These are phyloP conservation scores for Panagrolaimus sp. DNA, from an alignment of 1,140 invertebrate species.

Conservation along the genomic window DNA sequence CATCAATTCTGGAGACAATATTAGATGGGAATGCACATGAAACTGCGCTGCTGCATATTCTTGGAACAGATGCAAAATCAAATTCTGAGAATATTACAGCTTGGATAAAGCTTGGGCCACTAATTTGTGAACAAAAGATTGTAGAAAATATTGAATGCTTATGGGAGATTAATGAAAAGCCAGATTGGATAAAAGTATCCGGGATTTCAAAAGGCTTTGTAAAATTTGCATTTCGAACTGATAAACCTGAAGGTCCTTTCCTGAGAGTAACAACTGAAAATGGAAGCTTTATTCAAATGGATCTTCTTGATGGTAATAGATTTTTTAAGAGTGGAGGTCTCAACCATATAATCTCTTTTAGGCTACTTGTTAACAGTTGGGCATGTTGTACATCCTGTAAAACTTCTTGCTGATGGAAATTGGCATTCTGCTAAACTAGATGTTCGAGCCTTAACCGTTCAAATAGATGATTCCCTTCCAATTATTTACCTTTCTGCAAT, in stretches of 20 bases:
- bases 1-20: not conserved
- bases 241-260: conserved; percentile 7
- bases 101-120: not conserved
- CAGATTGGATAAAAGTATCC: not conserved
- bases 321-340: too few species aligned
- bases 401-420: conserved; percentile 14
- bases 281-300: conserved; percentile 8
- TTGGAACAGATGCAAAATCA: not conserved
- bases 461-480: not conserved
- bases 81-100: not conserved
- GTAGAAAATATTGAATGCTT: conserved; percentile 6
- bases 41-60: not conserved
- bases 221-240: conserved; percentile 11
- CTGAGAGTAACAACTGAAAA: not conserved
- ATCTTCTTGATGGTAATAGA: conserved; percentile 18
- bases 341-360: too few species aligned
- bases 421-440: conserved; percentile 10
- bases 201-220: not conserved
- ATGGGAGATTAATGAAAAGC: conserved; percentile 7
- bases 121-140: conserved; percentile 7
- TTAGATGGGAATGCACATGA: not conserved
- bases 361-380: conserved; percentile 1
- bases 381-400: conserved; percentile 2
- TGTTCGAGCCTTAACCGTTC: not conserved
- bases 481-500: conserved; percentile 1